These are phyloP conservation scores for Scaptodrosophila lebanonensis DNA, from an alignment of 1,140 invertebrate genomes.

Conservation along the genomic window DNA sequence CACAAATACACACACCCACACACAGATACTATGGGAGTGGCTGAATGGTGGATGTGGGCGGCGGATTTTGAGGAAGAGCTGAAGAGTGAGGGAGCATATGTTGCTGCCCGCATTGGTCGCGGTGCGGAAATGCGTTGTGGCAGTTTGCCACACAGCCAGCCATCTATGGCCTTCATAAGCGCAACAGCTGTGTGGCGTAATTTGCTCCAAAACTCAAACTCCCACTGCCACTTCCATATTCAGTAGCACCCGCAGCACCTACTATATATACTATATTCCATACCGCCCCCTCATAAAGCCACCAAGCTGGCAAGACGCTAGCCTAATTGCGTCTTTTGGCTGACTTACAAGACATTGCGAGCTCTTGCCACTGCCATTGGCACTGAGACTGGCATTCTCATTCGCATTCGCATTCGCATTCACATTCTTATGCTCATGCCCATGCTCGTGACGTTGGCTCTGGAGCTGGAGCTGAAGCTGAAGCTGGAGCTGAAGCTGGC, in stretches of 20 bases:
- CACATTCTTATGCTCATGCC: too few species aligned
- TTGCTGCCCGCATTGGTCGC: slow-evolving; percentile 26
- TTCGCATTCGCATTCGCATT: too few species aligned
- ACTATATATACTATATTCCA: too few species aligned
- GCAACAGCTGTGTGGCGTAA: slow-evolving; percentile 59
- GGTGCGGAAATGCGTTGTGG: slow-evolving; percentile 8
- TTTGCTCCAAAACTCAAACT: slow-evolving; percentile 39
- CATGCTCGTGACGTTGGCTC: slow-evolving; percentile 13
- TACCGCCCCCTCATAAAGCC: not conserved
- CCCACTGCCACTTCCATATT: slow-evolving; percentile 10
- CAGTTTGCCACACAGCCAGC: slow-evolving; percentile 3
- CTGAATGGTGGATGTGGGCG: not conserved
- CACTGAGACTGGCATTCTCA: too few species aligned
- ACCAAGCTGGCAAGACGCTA: not conserved
- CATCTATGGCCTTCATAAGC: slow-evolving; percentile 32
- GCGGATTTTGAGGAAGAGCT: slow-evolving; percentile 1
- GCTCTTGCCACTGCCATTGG: too few species aligned
- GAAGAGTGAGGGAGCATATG: too few species aligned
- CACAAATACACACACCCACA: slow-evolving; percentile 1
- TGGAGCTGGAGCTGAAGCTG: slow-evolving; percentile 14
- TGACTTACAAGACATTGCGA: slow-evolving; percentile 41
- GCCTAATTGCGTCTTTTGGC: slow-evolving; percentile 56
- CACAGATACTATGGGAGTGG: not conserved
- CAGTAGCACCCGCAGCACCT: not conserved
- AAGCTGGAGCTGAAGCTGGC: too few species aligned